Evolutionary conservation across 1,140 invertebrate genomes (phyloP).

Genomic region (Drosophila lacertosa): DNA sequence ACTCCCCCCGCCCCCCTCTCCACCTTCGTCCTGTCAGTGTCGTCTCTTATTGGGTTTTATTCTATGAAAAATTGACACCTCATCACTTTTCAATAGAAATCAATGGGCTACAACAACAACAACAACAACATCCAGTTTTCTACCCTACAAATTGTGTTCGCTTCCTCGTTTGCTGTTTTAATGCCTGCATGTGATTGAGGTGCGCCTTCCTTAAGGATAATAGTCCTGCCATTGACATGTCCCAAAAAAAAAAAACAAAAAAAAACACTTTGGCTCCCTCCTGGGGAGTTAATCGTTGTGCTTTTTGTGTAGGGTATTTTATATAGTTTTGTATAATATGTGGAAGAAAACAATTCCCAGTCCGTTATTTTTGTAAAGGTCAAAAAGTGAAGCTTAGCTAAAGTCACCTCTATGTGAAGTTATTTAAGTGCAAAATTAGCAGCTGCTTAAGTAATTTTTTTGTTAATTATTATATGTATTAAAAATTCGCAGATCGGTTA

Average conservation of each 20-base stretch:
- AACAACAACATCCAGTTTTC: too few species aligned
- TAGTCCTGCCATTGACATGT: constrained; percentile 39
- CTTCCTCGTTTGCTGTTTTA: neutral
- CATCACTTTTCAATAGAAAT: constrained; percentile 67
- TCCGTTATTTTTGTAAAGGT: too few species aligned
- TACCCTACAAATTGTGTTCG: neutral
- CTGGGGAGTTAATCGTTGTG: constrained; percentile 43
- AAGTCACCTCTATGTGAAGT: too few species aligned
- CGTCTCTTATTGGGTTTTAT: constrained; percentile 39
- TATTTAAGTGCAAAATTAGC: too few species aligned
- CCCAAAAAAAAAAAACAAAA: too few species aligned
- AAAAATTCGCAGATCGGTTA: too few species aligned
- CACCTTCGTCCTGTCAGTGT: neutral
- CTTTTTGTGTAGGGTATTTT: constrained; percentile 4
- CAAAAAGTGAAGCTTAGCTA: too few species aligned
- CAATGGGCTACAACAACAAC: constrained; percentile 19
- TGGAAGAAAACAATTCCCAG: too few species aligned
- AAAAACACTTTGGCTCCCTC: neutral
- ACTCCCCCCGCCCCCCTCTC: neutral
- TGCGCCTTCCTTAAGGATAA: constrained; percentile 31
- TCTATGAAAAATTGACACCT: constrained; percentile 70
- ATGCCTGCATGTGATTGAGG: constrained; percentile 45
- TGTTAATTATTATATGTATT: too few species aligned
- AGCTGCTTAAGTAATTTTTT: too few species aligned
- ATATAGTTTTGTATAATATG: neutral